Conservation (phyloP, 2,113 vertebrate species). For the Halcyon senegalensis region DNA sequence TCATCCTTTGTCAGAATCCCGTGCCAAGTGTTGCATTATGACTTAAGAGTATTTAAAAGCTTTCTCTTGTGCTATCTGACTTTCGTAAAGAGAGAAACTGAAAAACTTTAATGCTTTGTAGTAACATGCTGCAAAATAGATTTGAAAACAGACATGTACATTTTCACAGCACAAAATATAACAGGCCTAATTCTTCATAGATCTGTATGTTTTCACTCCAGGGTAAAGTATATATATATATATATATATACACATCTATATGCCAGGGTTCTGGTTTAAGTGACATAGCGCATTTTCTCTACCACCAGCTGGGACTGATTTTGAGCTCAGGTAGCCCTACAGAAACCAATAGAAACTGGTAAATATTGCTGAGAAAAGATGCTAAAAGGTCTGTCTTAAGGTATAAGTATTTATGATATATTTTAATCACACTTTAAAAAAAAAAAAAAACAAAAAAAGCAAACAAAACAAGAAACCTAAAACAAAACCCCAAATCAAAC, state of each 20-base stretch:
- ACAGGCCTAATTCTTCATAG: slow-evolving; percentile 70
- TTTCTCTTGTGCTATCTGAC: slow-evolving; percentile 56
- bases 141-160: slow-evolving; percentile 62
- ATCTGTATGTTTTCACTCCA: slow-evolving; percentile 75
- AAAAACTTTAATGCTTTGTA: slow-evolving; percentile 70
- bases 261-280: slow-evolving; percentile 80
- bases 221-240: not conserved
- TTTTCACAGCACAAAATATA: slow-evolving; percentile 64
- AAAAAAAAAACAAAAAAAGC: no score
- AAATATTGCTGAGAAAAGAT: slow-evolving; percentile 68
- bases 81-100: slow-evolving; percentile 58
- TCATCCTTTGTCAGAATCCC: slow-evolving; percentile 67
- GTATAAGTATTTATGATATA: not conserved
- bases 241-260: not conserved
- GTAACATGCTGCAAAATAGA: slow-evolving; percentile 44
- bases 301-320: slow-evolving; percentile 67
- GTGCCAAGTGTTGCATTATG: slow-evolving; percentile 50
- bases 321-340: slow-evolving; percentile 79
- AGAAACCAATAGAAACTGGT: slow-evolving; percentile 70
- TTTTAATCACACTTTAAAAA: not conserved
- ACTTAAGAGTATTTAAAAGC: slow-evolving; percentile 71
- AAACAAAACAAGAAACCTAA: no score
- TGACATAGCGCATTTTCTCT: slow-evolving; percentile 78
- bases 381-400: slow-evolving; percentile 65
- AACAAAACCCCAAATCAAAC: no score